Percentiles rank a stretch among this genome's conserved stretches.
These are phyloP conservation scores for Choloepus hoffmanni DNA, from an alignment of 2,113 vertebrate species.

Conservation along the genomic window DNA sequence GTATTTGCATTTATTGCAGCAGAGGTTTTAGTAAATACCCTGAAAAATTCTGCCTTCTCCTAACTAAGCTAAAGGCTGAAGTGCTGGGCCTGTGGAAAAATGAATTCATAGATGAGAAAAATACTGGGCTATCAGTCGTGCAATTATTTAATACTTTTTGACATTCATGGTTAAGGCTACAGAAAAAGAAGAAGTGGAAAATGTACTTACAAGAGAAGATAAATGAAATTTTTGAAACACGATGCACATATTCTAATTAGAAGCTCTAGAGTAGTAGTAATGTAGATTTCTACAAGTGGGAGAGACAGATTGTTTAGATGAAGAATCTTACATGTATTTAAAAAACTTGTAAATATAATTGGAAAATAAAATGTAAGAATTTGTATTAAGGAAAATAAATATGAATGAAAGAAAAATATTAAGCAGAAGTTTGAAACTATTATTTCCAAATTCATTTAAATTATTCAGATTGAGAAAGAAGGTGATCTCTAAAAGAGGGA, in stretches of 20 bases:
- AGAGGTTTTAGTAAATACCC: not conserved
- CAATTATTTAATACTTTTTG: conserved; percentile 44
- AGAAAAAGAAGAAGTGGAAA: conserved; percentile 57
- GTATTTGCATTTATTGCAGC: not conserved
- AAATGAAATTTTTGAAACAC: conserved; percentile 56
- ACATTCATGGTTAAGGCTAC: conserved; percentile 6
- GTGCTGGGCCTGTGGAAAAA: not conserved
- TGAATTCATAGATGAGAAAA: conserved; percentile 34
- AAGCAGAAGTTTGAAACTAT: not conserved
- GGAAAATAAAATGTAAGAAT: not conserved
- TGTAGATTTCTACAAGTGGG: not conserved
- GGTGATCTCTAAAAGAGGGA: not conserved
- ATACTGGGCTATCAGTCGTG: not conserved
- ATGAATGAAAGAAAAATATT: not conserved
- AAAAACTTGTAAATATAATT: conserved; percentile 13
- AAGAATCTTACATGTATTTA: not conserved
- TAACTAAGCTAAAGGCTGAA: conserved; percentile 22
- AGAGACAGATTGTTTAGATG: conserved; percentile 8
- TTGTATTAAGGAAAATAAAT: conserved; percentile 24
- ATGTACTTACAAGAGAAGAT: conserved; percentile 42
- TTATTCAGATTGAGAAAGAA: not conserved
- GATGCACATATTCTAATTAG: conserved; percentile 34
- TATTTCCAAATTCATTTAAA: conserved; percentile 13
- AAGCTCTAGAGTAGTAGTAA: not conserved
- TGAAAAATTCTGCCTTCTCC: not conserved